A percentile compares a stretch with the other conserved stretches of the same genome.
These are phyloP conservation scores for Zalophus californianus DNA, from an alignment of 2,797 vertebrate species.

Conservation along the genomic window DNA sequence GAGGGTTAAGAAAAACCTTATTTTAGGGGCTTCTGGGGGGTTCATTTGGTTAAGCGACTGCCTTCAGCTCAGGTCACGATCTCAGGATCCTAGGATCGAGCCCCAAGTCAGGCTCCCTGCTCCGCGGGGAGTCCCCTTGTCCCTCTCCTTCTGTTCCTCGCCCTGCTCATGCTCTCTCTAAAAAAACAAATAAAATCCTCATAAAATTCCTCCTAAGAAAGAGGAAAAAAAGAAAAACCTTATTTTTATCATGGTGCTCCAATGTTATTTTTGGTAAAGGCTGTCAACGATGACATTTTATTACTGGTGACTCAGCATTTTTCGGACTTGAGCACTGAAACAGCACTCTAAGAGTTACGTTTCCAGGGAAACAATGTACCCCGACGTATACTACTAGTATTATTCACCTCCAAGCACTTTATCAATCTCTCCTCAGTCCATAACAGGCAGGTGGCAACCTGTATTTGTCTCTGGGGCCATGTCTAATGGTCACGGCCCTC, in stretches of 20 bases:
- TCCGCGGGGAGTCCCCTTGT: not conserved
- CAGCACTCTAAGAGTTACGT: not conserved
- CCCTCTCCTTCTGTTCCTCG: not conserved
- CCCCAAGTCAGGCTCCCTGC: not conserved
- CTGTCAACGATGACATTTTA: slow-evolving; percentile 25
- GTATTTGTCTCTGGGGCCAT: not conserved
- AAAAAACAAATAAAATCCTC: not conserved
- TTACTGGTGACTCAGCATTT: slow-evolving; percentile 32
- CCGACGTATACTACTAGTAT: not conserved
- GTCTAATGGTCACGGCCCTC: not conserved
- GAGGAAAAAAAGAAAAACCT: not conserved
- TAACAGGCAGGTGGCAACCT: not conserved
- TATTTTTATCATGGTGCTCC: not conserved
- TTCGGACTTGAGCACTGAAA: not conserved
- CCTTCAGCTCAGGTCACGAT: not conserved
- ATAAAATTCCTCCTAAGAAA: not conserved
- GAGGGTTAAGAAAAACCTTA: not conserved
- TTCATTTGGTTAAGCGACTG: not conserved
- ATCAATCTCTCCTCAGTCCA: not conserved
- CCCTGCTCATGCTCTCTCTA: not conserved
- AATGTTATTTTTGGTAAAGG: not conserved
- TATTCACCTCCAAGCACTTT: not conserved
- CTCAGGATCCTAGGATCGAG: not conserved
- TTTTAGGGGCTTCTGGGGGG: not conserved
- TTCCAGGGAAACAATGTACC: slow-evolving; percentile 14